These are phyloP conservation scores for Callipepla californica DNA, from an alignment of 2,113 vertebrate species.

Conservation along the genomic window DNA sequence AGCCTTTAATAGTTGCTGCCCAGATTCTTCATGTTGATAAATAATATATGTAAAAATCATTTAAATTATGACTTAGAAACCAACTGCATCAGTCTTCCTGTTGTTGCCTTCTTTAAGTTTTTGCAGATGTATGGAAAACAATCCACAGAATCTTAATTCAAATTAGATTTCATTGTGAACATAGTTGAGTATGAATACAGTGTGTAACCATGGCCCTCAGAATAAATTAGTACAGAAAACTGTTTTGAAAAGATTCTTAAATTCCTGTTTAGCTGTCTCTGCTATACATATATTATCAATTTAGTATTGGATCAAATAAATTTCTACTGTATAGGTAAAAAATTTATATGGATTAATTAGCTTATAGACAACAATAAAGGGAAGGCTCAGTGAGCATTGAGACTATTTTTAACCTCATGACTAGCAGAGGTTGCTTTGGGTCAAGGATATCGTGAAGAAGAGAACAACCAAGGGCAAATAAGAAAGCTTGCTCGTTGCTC, in stretches of 20 bases:
- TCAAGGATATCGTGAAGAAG: slow-evolving; percentile 58
- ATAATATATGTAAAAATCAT: not conserved
- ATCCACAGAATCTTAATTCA: slow-evolving; percentile 2
- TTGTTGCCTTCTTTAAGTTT: not conserved
- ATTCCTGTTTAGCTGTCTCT: slow-evolving; percentile 21
- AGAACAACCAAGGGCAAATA: slow-evolving; percentile 58
- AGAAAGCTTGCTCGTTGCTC: slow-evolving; percentile 41
- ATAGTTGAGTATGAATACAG: not conserved
- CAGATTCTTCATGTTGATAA: not conserved
- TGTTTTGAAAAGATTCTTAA: not conserved
- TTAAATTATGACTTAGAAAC: not conserved
- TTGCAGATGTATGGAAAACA: slow-evolving; percentile 36
- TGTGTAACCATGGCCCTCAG: not conserved
- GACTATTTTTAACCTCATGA: not conserved
- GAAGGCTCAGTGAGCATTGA: slow-evolving; percentile 40
- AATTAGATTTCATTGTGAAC: slow-evolving; percentile 44
- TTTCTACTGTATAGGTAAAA: slow-evolving; percentile 37
- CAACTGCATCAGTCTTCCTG: not conserved
- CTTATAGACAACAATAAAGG: not conserved
- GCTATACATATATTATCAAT: not conserved
- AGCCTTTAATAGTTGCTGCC: not conserved
- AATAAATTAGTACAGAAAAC: slow-evolving; percentile 46
- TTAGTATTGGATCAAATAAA: not conserved
- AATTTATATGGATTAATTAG: slow-evolving; percentile 4
- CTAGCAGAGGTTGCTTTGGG: slow-evolving; percentile 40